These are phyloP conservation scores for Orthosia cruda DNA, from an alignment of 2,888 invertebrate genomes.

Conservation along the genomic window DNA sequence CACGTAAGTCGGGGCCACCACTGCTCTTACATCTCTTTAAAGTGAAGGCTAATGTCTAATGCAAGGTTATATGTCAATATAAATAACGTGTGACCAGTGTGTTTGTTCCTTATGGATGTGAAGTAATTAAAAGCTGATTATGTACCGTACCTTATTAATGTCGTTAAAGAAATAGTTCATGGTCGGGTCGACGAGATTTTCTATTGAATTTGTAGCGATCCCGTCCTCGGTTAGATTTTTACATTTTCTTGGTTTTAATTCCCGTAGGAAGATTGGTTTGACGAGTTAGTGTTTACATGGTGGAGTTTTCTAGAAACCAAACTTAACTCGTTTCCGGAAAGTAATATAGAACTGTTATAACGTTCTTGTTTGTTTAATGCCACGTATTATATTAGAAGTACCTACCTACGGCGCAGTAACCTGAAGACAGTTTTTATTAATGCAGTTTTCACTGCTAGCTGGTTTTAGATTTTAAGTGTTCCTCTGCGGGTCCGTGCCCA, in stretches of 20 bases:
- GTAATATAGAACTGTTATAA: conserved; percentile 10
- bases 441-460: not conserved
- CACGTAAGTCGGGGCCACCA: too few relatives aligned
- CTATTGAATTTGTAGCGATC: conserved; percentile 46
- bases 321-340: conserved; percentile 10
- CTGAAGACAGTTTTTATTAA: not conserved
- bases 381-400: not conserved
- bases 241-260: conserved; percentile 44
- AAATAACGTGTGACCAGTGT: not conserved
- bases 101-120: not conserved
- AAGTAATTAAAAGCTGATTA: not conserved
- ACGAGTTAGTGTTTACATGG: conserved; percentile 15
- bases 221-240: conserved; percentile 32
- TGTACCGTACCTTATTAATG: conserved; percentile 27
- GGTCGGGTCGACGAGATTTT: conserved; percentile 55
- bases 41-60: too few relatives aligned
- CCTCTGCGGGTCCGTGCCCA: too few relatives aligned
- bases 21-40: too few relatives aligned
- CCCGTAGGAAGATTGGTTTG: conserved; percentile 35
- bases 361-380: not conserved
- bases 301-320: conserved; percentile 4
- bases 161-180: conserved; percentile 57
- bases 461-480: not conserved
- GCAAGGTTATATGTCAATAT: not conserved
- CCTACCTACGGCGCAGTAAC: not conserved